phyloP scores from a whole-genome alignment of 1,140 invertebrate genomes.

The Drosophila burlai region DNA sequence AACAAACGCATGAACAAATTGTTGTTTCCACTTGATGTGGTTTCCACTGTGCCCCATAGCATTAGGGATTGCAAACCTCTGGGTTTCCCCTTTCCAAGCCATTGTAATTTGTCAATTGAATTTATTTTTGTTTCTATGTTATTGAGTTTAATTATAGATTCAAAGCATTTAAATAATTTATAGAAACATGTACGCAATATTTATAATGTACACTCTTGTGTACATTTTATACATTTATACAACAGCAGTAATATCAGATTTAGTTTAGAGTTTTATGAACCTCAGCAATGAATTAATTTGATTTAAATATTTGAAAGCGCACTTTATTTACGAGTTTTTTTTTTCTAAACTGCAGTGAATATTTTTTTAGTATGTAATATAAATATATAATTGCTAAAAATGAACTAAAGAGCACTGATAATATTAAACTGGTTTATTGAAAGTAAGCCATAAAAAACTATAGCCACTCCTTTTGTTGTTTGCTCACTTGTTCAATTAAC shows the following conservation, averaged over 20 bases:
- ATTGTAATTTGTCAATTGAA: slow-evolving; percentile 69
- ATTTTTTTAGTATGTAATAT: not conserved
- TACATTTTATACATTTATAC: not conserved
- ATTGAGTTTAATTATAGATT: slow-evolving; percentile 68
- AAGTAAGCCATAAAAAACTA: slow-evolving; percentile 15
- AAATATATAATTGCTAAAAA: not conserved
- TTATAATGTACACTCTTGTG: slow-evolving; percentile 1
- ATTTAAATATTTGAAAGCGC: not conserved
- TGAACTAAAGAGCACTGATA: not conserved
- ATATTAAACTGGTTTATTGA: slow-evolving; percentile 11
- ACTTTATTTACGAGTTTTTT: not conserved
- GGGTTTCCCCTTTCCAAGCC: not conserved
- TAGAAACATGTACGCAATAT: slow-evolving; percentile 6
- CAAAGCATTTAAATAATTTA: slow-evolving; percentile 53
- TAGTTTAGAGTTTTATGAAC: not conserved
- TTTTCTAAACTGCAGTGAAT: not conserved
- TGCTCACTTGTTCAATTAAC: slow-evolving; percentile 57
- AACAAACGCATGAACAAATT: slow-evolving; percentile 44
- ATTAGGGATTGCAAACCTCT: not conserved
- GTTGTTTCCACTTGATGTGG: slow-evolving; percentile 56
- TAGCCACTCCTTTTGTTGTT: slow-evolving; percentile 27
- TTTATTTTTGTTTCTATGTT: slow-evolving; percentile 60
- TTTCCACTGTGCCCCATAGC: slow-evolving; percentile 24
- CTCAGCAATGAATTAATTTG: not conserved
- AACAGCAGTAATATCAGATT: not conserved